phyloP scores from a whole-genome alignment of 2,888 invertebrate species.

The Himalopsyche anomala region DNA sequence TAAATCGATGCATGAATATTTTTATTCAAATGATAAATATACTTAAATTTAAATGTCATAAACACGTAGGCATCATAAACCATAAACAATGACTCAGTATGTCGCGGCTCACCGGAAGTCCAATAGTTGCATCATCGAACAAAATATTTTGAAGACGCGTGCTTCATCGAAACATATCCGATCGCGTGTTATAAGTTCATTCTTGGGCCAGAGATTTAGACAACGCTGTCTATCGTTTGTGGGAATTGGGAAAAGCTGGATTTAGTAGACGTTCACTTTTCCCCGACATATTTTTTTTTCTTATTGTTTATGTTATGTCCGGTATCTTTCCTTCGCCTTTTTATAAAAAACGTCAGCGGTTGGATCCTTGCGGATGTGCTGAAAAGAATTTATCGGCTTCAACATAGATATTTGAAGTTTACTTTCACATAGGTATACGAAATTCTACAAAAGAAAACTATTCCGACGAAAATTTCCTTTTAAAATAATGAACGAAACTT shows the following conservation, averaged over 20 bases:
- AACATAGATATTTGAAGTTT: background rate
- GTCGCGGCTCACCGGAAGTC: constrained; percentile 13
- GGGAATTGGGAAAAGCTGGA: constrained; percentile 26
- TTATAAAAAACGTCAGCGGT: constrained; percentile 2
- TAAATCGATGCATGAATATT: background rate
- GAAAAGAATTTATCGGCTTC: constrained; percentile 10
- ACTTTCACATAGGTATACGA: too few species aligned
- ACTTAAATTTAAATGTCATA: background rate
- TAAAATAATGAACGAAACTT: too few species aligned
- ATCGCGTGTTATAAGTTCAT: background rate
- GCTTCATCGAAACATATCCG: background rate
- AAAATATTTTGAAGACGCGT: background rate
- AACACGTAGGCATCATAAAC: background rate
- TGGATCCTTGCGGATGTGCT: constrained; percentile 19
- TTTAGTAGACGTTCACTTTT: background rate
- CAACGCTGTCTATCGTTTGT: background rate
- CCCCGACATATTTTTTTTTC: background rate
- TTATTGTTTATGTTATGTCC: constrained; percentile 35
- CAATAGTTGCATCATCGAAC: constrained; percentile 17
- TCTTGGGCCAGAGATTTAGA: constrained; percentile 9
- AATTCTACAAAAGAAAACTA: too few species aligned
- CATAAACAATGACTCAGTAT: background rate
- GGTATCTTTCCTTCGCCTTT: background rate
- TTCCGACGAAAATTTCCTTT: too few species aligned
- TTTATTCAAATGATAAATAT: background rate